Evolutionary conservation across 2,113 vertebrate species (phyloP), one percentile per base, ranked within the genome.

Genomic region (Hypocryptadius cinnamomeus): DNA sequence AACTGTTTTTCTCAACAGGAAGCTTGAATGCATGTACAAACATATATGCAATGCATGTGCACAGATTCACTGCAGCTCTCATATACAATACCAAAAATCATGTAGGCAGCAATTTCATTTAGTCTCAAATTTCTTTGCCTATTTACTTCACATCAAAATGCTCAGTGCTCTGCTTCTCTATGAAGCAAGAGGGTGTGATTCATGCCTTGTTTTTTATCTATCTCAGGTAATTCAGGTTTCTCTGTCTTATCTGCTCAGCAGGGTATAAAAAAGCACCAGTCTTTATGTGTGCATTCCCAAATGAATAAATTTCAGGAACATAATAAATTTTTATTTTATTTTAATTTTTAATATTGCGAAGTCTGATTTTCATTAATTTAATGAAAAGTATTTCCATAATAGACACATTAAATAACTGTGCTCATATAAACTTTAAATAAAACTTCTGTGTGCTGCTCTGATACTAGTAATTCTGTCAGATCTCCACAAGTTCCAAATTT

Each of bases 21-120:
- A 79, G 2, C 12, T 51, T 79, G 40, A 73, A 51, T 65, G 24
- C 3, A 8, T 19, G 5, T n/a, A 30, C 25, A 85, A 65, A 51
- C 7, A 13, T 15, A 31, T 2, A 1, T 28, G 8, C 2, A 3
- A 27, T 1, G 4, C 4, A 48, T 20, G 8, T 31, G 18, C 31
- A 44, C 4, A 24, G 8, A 57, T 17, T 11, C 9, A 15, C 4
- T 19, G 35, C 50, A 39, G 2, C 6, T 35, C n/a, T 42, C 11
- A 5, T 7, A 23, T 42, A 12, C 11, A 61, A 25, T 22, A 39
- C 6, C 5, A 13, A 65, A 37, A 18, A 7, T 18, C 44, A 45
- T 19, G 8, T 11, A 37, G 30, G 22, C 33, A n/a, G 8, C 16
- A 45, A 64, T 77, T 90, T 65, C 10, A 51, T 12, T 48, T 66